Evolutionary conservation across 2,797 vertebrate genomes (phyloP).

Genomic region (Alfaro cultratus): DNA sequence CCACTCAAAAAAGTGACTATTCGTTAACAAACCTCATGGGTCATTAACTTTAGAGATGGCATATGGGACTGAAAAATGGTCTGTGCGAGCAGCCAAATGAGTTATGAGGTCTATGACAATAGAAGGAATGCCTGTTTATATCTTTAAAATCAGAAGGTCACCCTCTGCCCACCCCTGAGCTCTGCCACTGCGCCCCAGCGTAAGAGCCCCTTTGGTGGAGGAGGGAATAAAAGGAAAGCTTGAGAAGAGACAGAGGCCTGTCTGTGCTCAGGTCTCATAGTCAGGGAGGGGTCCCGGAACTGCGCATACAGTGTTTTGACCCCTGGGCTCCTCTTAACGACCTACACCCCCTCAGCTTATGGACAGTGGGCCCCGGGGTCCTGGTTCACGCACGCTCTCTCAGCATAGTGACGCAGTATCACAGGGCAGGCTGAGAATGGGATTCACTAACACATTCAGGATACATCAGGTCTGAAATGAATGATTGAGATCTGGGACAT

Average conservation of each 20-base stretch:
- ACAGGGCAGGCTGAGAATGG: slow-evolving; percentile 43
- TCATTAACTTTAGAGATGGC: slow-evolving; percentile 61
- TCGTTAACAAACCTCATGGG: slow-evolving; percentile 70
- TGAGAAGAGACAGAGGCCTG: slow-evolving; percentile 78
- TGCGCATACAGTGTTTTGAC: slow-evolving; percentile 82
- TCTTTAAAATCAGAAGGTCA: slow-evolving; percentile 83
- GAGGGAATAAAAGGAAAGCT: slow-evolving; percentile 78
- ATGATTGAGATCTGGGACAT: slow-evolving; percentile 57
- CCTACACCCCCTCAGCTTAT: slow-evolving; percentile 68
- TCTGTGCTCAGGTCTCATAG: slow-evolving; percentile 71
- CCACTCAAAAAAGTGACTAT: slow-evolving; percentile 57
- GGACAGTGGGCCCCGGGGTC: slow-evolving; percentile 64
- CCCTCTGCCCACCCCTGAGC: slow-evolving; percentile 65
- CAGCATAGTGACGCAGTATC: slow-evolving; percentile 62
- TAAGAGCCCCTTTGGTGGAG: slow-evolving; percentile 54
- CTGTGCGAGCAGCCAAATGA: slow-evolving; percentile 54
- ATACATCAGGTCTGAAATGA: slow-evolving; percentile 54
- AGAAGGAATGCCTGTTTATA: slow-evolving; percentile 76
- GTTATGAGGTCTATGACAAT: slow-evolving; percentile 63
- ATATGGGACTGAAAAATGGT: slow-evolving; percentile 43
- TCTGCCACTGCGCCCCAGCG: slow-evolving; percentile 45
- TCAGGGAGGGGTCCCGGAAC: slow-evolving; percentile 79
- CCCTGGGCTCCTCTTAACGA: slow-evolving; percentile 66
- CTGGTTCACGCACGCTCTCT: slow-evolving; percentile 57
- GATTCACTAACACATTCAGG: slow-evolving; percentile 54